These are phyloP conservation scores for Anguilla rostrata DNA, from an alignment of 2,113 vertebrate genomes.

Conservation along the genomic window DNA sequence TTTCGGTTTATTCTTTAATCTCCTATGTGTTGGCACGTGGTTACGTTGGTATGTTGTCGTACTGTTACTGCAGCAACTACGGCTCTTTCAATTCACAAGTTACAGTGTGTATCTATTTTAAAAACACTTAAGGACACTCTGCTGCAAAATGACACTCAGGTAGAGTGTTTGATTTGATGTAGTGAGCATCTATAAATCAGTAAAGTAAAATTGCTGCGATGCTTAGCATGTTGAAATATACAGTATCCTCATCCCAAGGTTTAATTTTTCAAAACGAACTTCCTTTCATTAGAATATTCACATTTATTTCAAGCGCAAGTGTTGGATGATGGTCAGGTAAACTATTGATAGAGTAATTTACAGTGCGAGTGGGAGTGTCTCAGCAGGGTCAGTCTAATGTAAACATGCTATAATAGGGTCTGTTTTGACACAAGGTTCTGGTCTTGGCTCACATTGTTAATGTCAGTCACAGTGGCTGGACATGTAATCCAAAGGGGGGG, in stretches of 20 bases:
- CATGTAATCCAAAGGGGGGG: background rate
- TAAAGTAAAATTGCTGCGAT: background rate
- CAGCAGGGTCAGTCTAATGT: background rate
- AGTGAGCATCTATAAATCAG: background rate
- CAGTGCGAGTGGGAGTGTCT: background rate
- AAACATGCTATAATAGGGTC: background rate
- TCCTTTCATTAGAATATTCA: background rate
- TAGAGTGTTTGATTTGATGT: background rate
- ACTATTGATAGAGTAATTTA: background rate
- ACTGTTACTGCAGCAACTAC: background rate
- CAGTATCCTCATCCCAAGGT: background rate
- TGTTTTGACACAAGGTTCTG: background rate
- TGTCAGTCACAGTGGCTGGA: background rate
- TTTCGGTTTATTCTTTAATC: background rate
- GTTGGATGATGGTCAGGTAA: background rate
- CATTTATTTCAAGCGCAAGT: background rate
- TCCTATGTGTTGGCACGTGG: background rate
- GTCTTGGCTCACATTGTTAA: background rate
- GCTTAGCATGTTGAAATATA: background rate
- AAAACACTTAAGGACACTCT: background rate
- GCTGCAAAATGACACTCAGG: background rate
- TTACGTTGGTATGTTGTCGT: background rate
- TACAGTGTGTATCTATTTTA: background rate
- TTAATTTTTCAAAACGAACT: background rate
- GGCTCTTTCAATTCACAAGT: background rate